These are phyloP conservation scores for Gadopsis bispinosus DNA, from an alignment of 2,797 vertebrate species.

Conservation along the genomic window DNA sequence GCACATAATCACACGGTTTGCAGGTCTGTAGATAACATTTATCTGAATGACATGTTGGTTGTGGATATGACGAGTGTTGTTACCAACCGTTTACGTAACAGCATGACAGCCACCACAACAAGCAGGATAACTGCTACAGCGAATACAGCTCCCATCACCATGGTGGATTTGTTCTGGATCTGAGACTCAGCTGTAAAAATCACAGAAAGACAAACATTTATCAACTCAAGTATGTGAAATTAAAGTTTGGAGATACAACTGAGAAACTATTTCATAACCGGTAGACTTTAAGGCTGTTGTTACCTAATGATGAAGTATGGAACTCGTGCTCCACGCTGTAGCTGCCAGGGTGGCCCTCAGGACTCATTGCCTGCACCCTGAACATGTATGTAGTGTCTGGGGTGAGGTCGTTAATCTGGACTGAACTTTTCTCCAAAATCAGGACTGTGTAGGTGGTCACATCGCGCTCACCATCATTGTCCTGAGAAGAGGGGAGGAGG, in stretches of 20 bases:
- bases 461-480: constrained; percentile 82
- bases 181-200: constrained; percentile 78
- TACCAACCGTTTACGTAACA: constrained; percentile 87
- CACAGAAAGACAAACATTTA: constrained; percentile 29
- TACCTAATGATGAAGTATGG: constrained; percentile 86
- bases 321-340: constrained; percentile 92
- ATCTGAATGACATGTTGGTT: constrained; percentile 59
- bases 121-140: constrained; percentile 82
- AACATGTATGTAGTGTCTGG: constrained; percentile 91
- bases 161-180: constrained; percentile 80
- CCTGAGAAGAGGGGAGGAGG: constrained; percentile 59
- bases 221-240: constrained; percentile 5
- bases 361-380: constrained; percentile 90
- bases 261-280: neutral
- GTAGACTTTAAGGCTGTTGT: constrained; percentile 15
- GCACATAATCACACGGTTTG: constrained; percentile 65
- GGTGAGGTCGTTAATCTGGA: constrained; percentile 88
- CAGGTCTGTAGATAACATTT: constrained; percentile 60
- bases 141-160: constrained; percentile 83
- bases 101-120: constrained; percentile 82
- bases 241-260: neutral
- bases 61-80: constrained; percentile 18
- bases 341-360: constrained; percentile 87
- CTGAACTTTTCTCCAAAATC: constrained; percentile 89
- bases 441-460: constrained; percentile 94